Conservation (phyloP, 1,140 invertebrate genomes). For the Pentalonia nigronervosa region DNA sequence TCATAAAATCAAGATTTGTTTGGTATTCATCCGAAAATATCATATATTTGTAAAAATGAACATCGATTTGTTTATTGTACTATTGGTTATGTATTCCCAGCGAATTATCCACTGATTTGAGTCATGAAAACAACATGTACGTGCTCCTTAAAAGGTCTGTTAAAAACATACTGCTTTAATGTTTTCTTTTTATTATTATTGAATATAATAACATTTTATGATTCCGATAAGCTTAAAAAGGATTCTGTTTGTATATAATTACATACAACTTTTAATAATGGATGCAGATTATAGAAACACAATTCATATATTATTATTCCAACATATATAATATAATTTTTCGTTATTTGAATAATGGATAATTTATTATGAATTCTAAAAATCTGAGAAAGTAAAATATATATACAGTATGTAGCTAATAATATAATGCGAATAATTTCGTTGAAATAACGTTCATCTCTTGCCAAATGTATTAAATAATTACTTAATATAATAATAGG, state of each 20-base stretch:
- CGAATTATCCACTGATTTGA: constrained; percentile 33
- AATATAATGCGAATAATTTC: too few species aligned
- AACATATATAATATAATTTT: neutral
- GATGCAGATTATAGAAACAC: neutral
- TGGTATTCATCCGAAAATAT: neutral
- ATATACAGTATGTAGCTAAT: too few species aligned
- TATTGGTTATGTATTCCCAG: neutral
- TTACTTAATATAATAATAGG: too few species aligned
- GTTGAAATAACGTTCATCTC: too few species aligned
- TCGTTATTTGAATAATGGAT: neutral
- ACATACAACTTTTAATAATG: neutral
- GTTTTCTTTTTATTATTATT: constrained; percentile 21
- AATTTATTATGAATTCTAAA: neutral
- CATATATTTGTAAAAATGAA: neutral
- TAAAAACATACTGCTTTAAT: constrained; percentile 32
- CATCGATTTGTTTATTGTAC: neutral
- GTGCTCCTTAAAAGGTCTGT: constrained; percentile 41
- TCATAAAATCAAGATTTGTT: neutral
- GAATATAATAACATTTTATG: neutral
- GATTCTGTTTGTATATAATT: neutral
- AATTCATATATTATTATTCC: neutral
- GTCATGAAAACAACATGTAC: neutral
- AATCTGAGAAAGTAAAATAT: neutral
- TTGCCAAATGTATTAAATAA: too few species aligned
- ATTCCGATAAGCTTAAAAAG: neutral